phyloP scores from a whole-genome alignment of 2,797 vertebrate genomes.

The Alfaro cultratus region DNA sequence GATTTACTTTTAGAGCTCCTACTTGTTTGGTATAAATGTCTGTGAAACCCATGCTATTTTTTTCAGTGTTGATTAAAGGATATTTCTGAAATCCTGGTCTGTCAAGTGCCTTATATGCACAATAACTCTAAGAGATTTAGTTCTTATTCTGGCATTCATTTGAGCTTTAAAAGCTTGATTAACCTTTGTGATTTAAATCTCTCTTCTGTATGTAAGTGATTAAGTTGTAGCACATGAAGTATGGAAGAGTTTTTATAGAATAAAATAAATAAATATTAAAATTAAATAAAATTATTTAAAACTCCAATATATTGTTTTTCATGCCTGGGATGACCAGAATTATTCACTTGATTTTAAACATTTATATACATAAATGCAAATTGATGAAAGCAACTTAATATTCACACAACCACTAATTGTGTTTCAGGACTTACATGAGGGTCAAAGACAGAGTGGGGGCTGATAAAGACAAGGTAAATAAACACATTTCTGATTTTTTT shows the following conservation, averaged over 20 bases:
- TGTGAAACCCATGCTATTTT: background rate
- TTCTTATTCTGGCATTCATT: background rate
- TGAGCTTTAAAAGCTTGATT: background rate
- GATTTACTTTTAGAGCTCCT: background rate
- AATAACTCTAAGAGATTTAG: background rate
- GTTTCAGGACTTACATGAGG: slow-evolving; percentile 82
- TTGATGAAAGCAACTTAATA: background rate
- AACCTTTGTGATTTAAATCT: background rate
- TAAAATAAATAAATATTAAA: background rate
- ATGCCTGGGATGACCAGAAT: background rate
- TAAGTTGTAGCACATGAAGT: background rate
- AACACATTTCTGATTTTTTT: background rate
- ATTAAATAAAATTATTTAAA: background rate
- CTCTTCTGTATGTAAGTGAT: background rate
- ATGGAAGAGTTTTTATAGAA: background rate
- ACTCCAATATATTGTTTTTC: background rate
- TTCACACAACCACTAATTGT: background rate
- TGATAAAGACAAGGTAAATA: slow-evolving; percentile 85
- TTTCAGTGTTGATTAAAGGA: background rate
- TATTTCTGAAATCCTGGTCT: background rate
- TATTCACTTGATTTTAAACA: background rate
- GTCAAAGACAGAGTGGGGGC: slow-evolving; percentile 82
- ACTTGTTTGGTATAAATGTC: background rate
- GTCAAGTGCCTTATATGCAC: background rate
- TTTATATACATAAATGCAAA: background rate